phyloP scores from a whole-genome alignment of 2,113 vertebrate genomes.

The Corythaixoides concolor region DNA sequence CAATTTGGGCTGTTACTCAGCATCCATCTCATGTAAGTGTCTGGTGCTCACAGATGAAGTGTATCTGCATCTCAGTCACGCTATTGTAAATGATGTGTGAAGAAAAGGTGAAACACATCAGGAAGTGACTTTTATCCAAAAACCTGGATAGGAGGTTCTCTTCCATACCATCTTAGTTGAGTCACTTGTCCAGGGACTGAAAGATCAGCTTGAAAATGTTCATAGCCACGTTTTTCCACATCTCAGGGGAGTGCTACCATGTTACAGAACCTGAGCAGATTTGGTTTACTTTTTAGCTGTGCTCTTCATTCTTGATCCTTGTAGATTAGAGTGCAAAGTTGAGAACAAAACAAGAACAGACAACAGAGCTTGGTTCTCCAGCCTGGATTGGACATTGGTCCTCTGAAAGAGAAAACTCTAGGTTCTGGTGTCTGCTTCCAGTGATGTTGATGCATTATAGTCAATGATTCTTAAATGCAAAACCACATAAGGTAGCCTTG shows the following conservation, averaged over 20 bases:
- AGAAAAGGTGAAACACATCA: background rate
- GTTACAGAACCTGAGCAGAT: background rate
- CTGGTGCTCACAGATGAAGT: conserved; percentile 20
- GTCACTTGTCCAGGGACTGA: background rate
- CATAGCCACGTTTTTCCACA: background rate
- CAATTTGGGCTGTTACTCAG: conserved; percentile 17
- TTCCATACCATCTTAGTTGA: background rate
- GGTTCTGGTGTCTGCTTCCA: background rate
- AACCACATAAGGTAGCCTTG: background rate
- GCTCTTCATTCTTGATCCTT: background rate
- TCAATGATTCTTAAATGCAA: background rate
- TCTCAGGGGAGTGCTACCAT: background rate
- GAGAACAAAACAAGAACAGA: background rate
- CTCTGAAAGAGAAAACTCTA: background rate
- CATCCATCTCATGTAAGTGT: background rate
- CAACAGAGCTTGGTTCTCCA: background rate
- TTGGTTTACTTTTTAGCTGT: background rate
- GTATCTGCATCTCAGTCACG: background rate
- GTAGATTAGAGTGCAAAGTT: background rate
- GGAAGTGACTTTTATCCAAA: background rate
- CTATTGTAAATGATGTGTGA: background rate
- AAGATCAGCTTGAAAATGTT: background rate
- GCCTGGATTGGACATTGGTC: background rate
- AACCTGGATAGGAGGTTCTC: background rate
- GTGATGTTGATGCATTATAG: background rate